Evolutionary conservation across 64 coral and sea anemone species (phyloP), one percentile per base, ranked within the genome.

Genomic region (Pocillopora damicornis): DNA sequence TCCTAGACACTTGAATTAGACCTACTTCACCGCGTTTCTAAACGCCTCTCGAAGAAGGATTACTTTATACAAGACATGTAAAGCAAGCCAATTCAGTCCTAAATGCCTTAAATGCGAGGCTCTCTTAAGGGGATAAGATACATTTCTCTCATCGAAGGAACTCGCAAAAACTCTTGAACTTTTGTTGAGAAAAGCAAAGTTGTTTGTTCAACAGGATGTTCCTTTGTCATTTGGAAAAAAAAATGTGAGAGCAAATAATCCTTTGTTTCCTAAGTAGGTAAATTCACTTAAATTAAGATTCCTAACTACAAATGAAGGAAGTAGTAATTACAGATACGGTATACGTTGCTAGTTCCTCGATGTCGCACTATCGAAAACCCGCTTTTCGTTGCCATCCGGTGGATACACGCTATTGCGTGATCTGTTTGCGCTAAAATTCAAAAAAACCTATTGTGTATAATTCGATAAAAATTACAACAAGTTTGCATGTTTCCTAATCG

Each of bases 1-100:
- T 61, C 18, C 4, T 2, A 22, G 15, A 38, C 61, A 66, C 80
- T 82, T 85, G 81, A 72, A 85, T 72, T 73, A 56, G 65, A 85
- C 6, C 81, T 42, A 57, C 64, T 68, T 45, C 42, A 51, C 42
- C 56, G 63, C 23, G 17, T 85, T 23, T 72, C 64, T 85, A 85
- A 85, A 85, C 81, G 81, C 63, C 81, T 85, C 81, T 85, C 37
- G 13, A 85, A 85, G 81, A 85, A 51, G 42, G 81, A 85, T 85
- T 85, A 72, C 81, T 85, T 79, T 85, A 45, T 23, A 73, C 37
- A 85, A 85, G 58, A 57, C 65, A 42, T 57, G 37, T 67, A 85
- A 37, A 22, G 65, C 35, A 85, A 37, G 81, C 12, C 68, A 85
- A 85, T 71, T 85, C 26, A 10, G 35, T 7, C 64, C 15, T 26